A percentile compares a stretch with the other conserved stretches of the same genome.
phyloP scores from a whole-genome alignment of 2,888 invertebrate species.

The Tolmerus cingulatus region DNA sequence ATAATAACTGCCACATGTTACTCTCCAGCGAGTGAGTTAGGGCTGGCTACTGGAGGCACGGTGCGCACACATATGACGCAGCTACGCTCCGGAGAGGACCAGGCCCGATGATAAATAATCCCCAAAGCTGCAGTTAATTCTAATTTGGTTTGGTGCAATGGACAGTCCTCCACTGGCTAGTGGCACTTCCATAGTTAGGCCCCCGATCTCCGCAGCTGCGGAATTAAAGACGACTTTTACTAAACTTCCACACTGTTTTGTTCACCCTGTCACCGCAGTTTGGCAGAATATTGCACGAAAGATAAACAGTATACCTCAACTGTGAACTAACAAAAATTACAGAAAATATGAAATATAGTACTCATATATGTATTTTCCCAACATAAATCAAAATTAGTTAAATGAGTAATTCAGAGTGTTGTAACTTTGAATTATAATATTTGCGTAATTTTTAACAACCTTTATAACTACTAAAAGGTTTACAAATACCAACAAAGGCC shows the following conservation, averaged over 20 bases:
- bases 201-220: neutral
- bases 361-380: too few species aligned
- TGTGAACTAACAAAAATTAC: neutral
- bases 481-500: too few species aligned
- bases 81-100: neutral
- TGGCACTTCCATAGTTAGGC: neutral
- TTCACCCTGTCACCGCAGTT: neutral
- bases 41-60: neutral
- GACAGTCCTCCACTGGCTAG: neutral
- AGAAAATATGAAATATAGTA: neutral
- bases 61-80: neutral
- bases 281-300: neutral
- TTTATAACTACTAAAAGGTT: too few species aligned
- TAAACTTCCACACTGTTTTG: neutral
- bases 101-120: conserved; percentile 43
- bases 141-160: conserved; percentile 41
- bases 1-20: conserved; percentile 46
- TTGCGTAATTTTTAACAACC: too few species aligned
- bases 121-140: conserved; percentile 44
- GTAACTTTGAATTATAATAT: too few species aligned
- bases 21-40: conserved; percentile 21
- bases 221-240: neutral
- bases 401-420: too few species aligned
- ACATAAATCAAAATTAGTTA: too few species aligned
- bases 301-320: neutral